Evolutionary conservation across 2,888 invertebrate genomes (phyloP), one percentile per base, ranked within the genome.

Genomic region (Leucophenga maculata): DNA sequence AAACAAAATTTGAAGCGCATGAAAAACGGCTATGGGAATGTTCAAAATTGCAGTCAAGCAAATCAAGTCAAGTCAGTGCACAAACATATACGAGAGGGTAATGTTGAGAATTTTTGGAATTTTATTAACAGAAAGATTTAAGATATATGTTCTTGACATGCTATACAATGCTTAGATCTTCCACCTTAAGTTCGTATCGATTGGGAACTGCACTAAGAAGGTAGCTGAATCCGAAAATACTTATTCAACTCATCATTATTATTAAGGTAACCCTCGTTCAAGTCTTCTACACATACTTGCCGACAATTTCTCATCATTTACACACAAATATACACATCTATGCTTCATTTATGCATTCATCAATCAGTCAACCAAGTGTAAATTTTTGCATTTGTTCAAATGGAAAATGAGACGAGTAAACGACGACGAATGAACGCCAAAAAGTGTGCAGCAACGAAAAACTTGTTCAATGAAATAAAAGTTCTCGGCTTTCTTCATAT

Each of bases 311-410:
- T 57, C 55, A 22, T 32, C 46, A 62, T 16, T 44, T 18, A 18
- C n/a, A 46, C 50, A 57, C 52, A 31, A 50, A 32, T 48, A n/a
- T 9, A 39, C 16, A 39, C 62, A 48, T 22, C 11, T 48, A 48
- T 18, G 81, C 85, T 84, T 85, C 85, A 83, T 83, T 82, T 81
- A 85, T 85, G 79, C 85, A 85, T 84, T 85, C 85, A 85, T 85
- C 84, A 84, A 84, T 84, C 84, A 85, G 84, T 80, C 80, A 84
- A 85, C 85, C 85, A 85, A 85, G 85, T 84, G 85, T 82, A 78
- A 85, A 85, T 85, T 84, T 80, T 84, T 84, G 83, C 82, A 81
- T 81, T 82, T 83, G 78, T 80, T 50, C 20, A 68, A 14, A 60
- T 44, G 67, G 32, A 39, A 67, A 67, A 67, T 59, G 31, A 67